A percentile compares a stretch with the other conserved stretches of the same genome.
phyloP scores from a whole-genome alignment of 2,113 vertebrate species.

The Sarotherodon lohbergeri region DNA sequence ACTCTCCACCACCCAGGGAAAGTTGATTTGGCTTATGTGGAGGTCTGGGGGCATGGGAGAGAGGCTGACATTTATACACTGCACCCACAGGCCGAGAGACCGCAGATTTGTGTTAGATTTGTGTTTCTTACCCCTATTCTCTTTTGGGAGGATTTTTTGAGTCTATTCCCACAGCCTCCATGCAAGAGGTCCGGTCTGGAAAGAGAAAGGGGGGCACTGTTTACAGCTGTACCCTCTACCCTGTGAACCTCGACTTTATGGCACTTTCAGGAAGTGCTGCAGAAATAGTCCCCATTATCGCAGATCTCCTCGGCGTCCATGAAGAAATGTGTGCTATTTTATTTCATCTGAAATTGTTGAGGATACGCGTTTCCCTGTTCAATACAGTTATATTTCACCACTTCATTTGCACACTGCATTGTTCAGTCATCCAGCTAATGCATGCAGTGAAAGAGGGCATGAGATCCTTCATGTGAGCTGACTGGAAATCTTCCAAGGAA shows the following conservation, averaged over 20 bases:
- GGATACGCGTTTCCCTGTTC: background rate
- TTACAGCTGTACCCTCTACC: slow-evolving; percentile 11
- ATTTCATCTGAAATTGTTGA: background rate
- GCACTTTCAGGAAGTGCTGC: background rate
- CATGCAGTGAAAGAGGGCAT: background rate
- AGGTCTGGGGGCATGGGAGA: slow-evolving; percentile 45
- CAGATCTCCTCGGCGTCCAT: background rate
- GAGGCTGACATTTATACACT: slow-evolving; percentile 20
- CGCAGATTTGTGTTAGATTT: slow-evolving; percentile 41
- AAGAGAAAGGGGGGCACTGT: background rate
- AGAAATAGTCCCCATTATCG: background rate
- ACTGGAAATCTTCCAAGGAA: slow-evolving; percentile 9
- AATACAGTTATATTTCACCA: background rate
- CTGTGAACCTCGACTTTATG: slow-evolving; percentile 9
- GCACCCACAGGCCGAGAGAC: slow-evolving; percentile 33
- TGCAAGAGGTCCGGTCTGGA: slow-evolving; percentile 27
- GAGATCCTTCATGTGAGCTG: background rate
- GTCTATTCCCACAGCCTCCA: slow-evolving; percentile 63
- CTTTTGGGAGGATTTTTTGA: slow-evolving; percentile 41
- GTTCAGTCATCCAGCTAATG: background rate
- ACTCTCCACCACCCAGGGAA: background rate
- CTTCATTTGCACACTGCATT: background rate
- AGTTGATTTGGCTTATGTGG: background rate
- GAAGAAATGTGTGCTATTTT: background rate
- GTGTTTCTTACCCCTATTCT: slow-evolving; percentile 49